Conservation (phyloP, 2,888 invertebrate genomes). For the Caenorhabditis zanzibari region DNA sequence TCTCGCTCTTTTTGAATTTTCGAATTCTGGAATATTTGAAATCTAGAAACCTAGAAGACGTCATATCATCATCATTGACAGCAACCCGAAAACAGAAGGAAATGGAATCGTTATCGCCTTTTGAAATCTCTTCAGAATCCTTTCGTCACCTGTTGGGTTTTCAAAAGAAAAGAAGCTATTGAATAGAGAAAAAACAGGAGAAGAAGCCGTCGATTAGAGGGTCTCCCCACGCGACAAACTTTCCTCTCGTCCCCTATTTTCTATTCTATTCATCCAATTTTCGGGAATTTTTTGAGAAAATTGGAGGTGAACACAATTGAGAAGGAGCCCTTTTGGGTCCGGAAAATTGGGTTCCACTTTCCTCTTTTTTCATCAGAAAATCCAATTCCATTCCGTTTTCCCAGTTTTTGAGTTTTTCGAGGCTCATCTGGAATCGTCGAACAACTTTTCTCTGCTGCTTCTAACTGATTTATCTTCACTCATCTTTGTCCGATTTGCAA, state of each 20-base stretch:
- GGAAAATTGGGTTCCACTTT: conserved; percentile 56
- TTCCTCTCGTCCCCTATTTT: background rate
- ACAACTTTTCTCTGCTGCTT: no score
- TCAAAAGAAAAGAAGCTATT: conserved; percentile 14
- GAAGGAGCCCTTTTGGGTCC: background rate
- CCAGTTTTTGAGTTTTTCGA: conserved; percentile 25
- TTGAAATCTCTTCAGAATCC: conserved; percentile 1
- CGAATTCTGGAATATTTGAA: background rate
- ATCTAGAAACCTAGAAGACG: background rate
- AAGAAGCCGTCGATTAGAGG: conserved; percentile 40
- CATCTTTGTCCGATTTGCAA: background rate
- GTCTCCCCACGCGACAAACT: conserved; percentile 14
- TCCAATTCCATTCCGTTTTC: conserved; percentile 29
- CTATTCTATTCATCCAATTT: background rate
- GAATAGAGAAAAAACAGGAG: conserved; percentile 3
- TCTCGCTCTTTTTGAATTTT: conserved; percentile 2
- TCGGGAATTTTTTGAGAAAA: conserved; percentile 5
- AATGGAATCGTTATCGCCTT: conserved; percentile 2
- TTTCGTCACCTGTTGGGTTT: conserved; percentile 9
- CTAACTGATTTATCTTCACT: conserved; percentile 7
- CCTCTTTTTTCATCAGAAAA: conserved; percentile 14
- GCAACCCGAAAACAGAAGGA: background rate
- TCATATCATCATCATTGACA: background rate
- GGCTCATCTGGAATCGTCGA: no score
- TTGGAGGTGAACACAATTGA: conserved; percentile 53